Conservation (phyloP, 2,113 vertebrate species). For the Candoia aspera region DNA sequence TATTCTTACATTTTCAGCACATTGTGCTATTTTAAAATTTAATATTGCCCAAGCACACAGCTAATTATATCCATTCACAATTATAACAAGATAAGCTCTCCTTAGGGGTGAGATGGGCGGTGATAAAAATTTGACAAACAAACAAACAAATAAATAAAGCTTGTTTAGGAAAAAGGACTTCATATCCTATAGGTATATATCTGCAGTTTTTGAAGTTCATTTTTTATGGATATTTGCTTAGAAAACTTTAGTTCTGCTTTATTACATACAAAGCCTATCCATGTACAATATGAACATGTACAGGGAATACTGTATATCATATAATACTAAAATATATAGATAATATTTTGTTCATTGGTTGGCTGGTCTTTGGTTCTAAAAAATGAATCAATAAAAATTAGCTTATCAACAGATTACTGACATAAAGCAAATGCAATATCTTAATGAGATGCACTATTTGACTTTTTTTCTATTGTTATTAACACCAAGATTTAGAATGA, state of each 20-base stretch:
- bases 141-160: no score
- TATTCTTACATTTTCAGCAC: neutral
- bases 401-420: constrained; percentile 60
- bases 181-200: no score
- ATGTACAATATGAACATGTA: neutral
- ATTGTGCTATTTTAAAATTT: neutral
- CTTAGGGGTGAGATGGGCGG: no score
- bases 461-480: neutral
- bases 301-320: neutral
- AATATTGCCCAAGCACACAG: neutral
- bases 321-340: constrained; percentile 53
- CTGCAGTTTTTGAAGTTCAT: neutral
- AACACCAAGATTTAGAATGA: constrained; percentile 18
- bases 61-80: neutral
- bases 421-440: constrained; percentile 50
- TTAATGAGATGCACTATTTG: constrained; percentile 15
- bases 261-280: neutral
- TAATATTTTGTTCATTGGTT: constrained; percentile 60
- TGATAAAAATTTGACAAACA: no score
- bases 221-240: neutral
- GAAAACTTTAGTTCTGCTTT: neutral
- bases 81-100: neutral
- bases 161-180: neutral
- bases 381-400: constrained; percentile 65
- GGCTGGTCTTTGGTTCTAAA: constrained; percentile 62